phyloP scores from a whole-genome alignment of 1,140 invertebrate genomes.

The Cydia amplana region DNA sequence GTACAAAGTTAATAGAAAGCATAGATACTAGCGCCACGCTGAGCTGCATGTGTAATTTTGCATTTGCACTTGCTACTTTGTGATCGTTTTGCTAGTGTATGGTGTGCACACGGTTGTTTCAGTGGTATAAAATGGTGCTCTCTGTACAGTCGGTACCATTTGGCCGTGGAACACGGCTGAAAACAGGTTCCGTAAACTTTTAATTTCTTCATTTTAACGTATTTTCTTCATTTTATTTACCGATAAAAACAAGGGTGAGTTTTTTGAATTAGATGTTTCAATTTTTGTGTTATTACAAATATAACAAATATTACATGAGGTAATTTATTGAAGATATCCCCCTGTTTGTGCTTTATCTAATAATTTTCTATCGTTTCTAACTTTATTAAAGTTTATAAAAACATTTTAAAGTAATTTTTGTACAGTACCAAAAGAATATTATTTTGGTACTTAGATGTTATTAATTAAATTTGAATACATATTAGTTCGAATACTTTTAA shows the following conservation, averaged over 20 bases:
- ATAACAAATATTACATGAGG: not conserved
- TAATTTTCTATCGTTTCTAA: too few relatives aligned
- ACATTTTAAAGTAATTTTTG: too few relatives aligned
- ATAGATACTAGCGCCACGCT: not conserved
- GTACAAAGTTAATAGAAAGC: not conserved
- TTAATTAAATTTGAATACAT: too few relatives aligned
- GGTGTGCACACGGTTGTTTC: constrained; percentile 2
- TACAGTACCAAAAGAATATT: too few relatives aligned
- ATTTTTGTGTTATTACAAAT: not conserved
- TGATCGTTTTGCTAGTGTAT: not conserved
- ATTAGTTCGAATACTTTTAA: too few relatives aligned
- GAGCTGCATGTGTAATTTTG: not conserved
- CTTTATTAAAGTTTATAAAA: too few relatives aligned
- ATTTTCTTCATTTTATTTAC: not conserved
- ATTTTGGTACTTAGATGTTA: too few relatives aligned
- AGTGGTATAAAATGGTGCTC: constrained; percentile 7
- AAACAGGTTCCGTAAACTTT: not conserved
- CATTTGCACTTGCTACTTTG: not conserved
- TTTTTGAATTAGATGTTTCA: not conserved
- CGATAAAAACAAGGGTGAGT: not conserved
- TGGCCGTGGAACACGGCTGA: constrained; percentile 13
- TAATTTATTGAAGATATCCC: too few relatives aligned
- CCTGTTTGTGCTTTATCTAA: too few relatives aligned
- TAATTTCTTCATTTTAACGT: too few relatives aligned
- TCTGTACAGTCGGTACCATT: not conserved